phyloP scores from a whole-genome alignment of 2,113 vertebrate genomes.

The Pontoporia blainvillei region DNA sequence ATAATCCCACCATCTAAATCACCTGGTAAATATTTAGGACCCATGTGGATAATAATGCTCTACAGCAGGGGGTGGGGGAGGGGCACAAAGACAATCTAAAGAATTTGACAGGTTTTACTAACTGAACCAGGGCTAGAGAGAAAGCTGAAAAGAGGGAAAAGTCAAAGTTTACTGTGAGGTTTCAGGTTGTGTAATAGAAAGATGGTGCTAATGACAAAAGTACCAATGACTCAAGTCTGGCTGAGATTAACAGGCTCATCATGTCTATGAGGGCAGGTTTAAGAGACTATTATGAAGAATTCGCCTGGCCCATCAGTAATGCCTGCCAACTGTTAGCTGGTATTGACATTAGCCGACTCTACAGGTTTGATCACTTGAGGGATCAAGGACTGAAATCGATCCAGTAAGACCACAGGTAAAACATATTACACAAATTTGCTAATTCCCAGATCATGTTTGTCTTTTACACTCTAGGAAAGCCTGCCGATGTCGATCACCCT shows the following conservation, averaged over 20 bases:
- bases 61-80: neutral
- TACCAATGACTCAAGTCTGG: neutral
- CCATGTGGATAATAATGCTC: neutral
- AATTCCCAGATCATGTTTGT: rapidly evolving
- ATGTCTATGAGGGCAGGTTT: neutral
- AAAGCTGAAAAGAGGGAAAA: neutral
- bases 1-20: neutral
- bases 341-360: neutral
- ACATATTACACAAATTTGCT: neutral
- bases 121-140: neutral
- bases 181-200: neutral
- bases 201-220: neutral
- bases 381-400: neutral
- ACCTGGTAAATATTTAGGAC: neutral
- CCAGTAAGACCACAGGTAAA: neutral
- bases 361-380: neutral
- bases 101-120: neutral
- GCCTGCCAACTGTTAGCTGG: neutral
- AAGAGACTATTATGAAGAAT: neutral
- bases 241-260: neutral
- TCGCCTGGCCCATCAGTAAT: neutral
- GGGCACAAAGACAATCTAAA: neutral
- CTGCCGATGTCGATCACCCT: rapidly evolving
- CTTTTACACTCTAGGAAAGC: neutral
- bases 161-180: neutral